Evolutionary conservation across 2,888 invertebrate species (phyloP), one percentile per base, ranked within the genome.

Genomic region (Polydrusus pterygomalis): DNA sequence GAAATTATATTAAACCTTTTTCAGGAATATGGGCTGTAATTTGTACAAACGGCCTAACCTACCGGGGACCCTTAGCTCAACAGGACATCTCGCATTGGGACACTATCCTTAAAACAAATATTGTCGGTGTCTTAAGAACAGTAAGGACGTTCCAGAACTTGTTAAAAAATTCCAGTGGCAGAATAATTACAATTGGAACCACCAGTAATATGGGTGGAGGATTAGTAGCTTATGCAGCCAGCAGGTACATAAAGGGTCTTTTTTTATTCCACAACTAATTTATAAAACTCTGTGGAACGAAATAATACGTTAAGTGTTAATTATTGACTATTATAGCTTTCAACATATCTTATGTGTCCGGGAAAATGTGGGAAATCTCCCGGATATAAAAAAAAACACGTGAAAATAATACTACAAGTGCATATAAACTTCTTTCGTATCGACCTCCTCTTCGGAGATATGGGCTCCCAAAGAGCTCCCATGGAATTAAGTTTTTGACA

Each of bases 21-120:
- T 2, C 86, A 94, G 94, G 94, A 77, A 90, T 94, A 70, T 94
- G 95, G 92, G 95, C 95, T 62, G 94, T 96, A 30, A 92, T 96
- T 78, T 95, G 95, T 87, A 95, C 95, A 38, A 95, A 94, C 20
- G 95, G 95, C 34, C 90, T 93, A 81, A 92, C 93, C 74, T 92
- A 93, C 74, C 92, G 93, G 11, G 95, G 95, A 18, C 88, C 91
- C 47, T 89, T 93, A 69, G 92, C 92, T 80, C 90, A 90, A 79
- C 93, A 93, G 82, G 93, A 94, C 76, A 91, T 92, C 6, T 83
- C 90, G 0, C 92, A 92, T 82, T 93, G 93, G 93, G 93, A 93
- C 83, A 89, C 91, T 18, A 92, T 93, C 84, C 86, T 94, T 70
- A 90, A 92, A 75, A 91, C 91, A 64, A 93, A 93, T 85, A 93